Conservation (phyloP, 2,113 vertebrate species). For the Cynopterus brachyotis region DNA sequence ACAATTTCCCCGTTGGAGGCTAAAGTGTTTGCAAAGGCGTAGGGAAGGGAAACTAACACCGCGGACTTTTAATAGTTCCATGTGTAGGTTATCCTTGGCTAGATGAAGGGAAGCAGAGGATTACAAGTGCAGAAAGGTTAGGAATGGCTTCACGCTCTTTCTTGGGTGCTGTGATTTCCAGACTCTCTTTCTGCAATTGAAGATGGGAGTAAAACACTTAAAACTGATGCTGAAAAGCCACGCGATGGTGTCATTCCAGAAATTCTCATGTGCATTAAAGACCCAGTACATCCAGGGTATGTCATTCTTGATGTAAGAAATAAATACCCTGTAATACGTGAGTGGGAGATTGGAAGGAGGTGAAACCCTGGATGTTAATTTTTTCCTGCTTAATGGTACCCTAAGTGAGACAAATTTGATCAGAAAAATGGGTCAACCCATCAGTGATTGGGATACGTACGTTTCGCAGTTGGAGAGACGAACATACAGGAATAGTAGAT, state of each 20-base stretch:
- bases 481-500: constrained; percentile 59
- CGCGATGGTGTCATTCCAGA: background rate
- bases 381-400: constrained; percentile 52
- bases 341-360: background rate
- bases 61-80: background rate
- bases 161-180: background rate
- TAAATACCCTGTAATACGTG: background rate
- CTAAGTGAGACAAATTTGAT: constrained; percentile 68
- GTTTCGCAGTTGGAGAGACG: constrained; percentile 47
- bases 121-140: background rate
- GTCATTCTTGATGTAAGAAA: background rate
- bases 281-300: background rate
- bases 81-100: too few species aligned
- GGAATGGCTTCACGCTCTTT: background rate
- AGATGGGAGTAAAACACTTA: background rate
- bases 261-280: background rate
- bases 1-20: background rate
- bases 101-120: background rate
- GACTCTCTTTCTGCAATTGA: background rate
- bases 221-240: background rate
- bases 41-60: background rate
- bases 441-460: constrained; percentile 51
- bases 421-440: constrained; percentile 62
- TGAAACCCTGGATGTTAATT: background rate
- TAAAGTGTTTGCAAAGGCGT: background rate